A percentile compares a stretch with the other conserved stretches of the same genome.
Evolutionary conservation across 2,888 invertebrate species (phyloP).

Genomic region (Macrophya annulata): DNA sequence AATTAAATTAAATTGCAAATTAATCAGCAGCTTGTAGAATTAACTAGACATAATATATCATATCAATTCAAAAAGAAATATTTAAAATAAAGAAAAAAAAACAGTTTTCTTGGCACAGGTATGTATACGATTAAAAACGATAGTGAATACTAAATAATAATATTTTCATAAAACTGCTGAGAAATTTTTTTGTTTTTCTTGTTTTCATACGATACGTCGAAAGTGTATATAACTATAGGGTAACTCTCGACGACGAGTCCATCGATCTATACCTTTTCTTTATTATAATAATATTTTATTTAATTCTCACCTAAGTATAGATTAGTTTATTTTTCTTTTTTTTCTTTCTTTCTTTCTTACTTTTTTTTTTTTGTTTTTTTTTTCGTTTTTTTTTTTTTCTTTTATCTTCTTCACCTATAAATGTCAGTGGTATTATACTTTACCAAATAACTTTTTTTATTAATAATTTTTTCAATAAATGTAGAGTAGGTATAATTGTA

Average conservation of each 20-base stretch:
- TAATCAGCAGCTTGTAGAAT: constrained; percentile 4
- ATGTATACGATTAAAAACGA: constrained; percentile 53
- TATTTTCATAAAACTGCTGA: constrained; percentile 47
- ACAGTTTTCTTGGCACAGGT: constrained; percentile 54
- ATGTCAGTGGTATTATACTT: constrained; percentile 27
- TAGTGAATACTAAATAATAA: constrained; percentile 16
- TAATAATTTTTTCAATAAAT: constrained; percentile 9
- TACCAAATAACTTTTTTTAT: background rate
- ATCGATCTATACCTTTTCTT: constrained; percentile 16
- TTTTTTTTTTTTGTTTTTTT: constrained; percentile 32
- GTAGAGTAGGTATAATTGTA: constrained; percentile 30
- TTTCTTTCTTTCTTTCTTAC: background rate
- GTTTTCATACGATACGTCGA: constrained; percentile 22
- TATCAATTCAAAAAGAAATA: background rate
- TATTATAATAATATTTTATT: constrained; percentile 45
- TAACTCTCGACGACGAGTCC: constrained; percentile 12
- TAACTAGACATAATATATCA: background rate
- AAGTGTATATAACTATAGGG: constrained; percentile 33
- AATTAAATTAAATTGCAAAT: constrained; percentile 8
- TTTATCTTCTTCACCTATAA: background rate
- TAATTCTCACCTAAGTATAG: constrained; percentile 44
- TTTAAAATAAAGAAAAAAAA: background rate
- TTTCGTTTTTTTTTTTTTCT: background rate
- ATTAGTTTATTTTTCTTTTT: constrained; percentile 34
- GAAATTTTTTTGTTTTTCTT: background rate